These are phyloP conservation scores for Pogonomyrmex barbatus DNA, from an alignment of 1,140 invertebrate genomes.

Conservation along the genomic window DNA sequence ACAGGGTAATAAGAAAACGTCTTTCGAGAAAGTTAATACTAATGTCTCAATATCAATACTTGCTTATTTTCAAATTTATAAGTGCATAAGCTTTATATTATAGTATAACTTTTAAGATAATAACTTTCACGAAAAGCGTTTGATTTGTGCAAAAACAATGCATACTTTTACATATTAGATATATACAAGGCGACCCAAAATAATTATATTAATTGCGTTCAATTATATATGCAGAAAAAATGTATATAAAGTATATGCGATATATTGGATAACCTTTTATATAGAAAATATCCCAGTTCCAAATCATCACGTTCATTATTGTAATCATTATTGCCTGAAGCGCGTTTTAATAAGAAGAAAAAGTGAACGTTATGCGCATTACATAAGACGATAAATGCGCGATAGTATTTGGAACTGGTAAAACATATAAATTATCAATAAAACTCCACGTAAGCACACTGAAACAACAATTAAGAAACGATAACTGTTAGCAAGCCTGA, in stretches of 20 bases:
- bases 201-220: neutral
- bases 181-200: constrained; percentile 47
- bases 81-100: constrained; percentile 15
- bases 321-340: neutral
- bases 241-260: neutral
- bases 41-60: neutral
- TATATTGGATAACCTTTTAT: constrained; percentile 44
- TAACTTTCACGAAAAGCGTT: constrained; percentile 43
- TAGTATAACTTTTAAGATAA: neutral
- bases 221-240: neutral
- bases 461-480: constrained; percentile 70
- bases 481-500: constrained; percentile 72
- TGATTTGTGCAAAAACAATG: constrained; percentile 44
- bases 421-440: constrained; percentile 40
- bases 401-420: constrained; percentile 34
- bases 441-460: constrained; percentile 71
- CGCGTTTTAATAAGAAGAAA: neutral
- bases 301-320: constrained; percentile 16
- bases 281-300: constrained; percentile 24
- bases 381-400: neutral
- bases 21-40: constrained; percentile 32
- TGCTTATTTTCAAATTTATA: neutral
- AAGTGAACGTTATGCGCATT: neutral
- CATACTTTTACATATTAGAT: constrained; percentile 42
- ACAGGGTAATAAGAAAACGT: constrained; percentile 19